phyloP scores from a whole-genome alignment of 2,888 invertebrate genomes.

The Salpingus planirostris region DNA sequence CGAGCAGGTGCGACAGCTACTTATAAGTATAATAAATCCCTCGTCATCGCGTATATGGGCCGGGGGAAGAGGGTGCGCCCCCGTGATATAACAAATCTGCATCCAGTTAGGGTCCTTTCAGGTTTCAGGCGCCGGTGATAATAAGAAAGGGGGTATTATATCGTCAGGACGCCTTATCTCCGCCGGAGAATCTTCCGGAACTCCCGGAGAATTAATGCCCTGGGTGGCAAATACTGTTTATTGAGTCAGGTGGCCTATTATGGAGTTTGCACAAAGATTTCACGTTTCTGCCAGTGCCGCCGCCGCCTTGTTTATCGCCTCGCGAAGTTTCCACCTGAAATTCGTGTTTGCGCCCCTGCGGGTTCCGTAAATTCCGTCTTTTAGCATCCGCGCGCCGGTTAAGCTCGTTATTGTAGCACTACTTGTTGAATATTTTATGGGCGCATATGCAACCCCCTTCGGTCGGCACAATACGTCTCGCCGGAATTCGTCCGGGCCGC shows the following conservation, averaged over 20 bases:
- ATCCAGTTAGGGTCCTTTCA: too few species aligned
- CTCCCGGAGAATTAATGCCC: constrained; percentile 12
- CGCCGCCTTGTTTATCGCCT: background rate
- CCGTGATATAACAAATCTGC: too few species aligned
- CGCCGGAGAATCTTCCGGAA: constrained; percentile 11
- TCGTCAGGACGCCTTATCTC: too few species aligned
- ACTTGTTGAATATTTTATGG: background rate
- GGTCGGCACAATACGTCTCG: too few species aligned
- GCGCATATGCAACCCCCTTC: too few species aligned
- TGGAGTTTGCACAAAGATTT: constrained; percentile 13
- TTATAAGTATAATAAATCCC: constrained; percentile 12
- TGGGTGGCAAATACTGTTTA: constrained; percentile 10
- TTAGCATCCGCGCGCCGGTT: background rate
- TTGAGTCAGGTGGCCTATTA: constrained; percentile 15
- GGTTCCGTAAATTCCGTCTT: background rate
- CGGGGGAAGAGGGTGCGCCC: too few species aligned
- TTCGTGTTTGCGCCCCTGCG: background rate
- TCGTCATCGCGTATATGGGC: constrained; percentile 8
- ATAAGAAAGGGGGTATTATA: too few species aligned
- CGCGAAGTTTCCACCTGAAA: background rate
- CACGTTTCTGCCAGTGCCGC: background rate
- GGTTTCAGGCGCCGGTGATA: too few species aligned
- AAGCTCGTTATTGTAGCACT: background rate
- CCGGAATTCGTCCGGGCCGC: too few species aligned
- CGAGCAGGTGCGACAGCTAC: constrained; percentile 11